Percentiles rank a stretch among this genome's conserved stretches.
Evolutionary conservation across 2,888 invertebrate genomes (phyloP).

Genomic region (Caenorhabditis imperialis): DNA sequence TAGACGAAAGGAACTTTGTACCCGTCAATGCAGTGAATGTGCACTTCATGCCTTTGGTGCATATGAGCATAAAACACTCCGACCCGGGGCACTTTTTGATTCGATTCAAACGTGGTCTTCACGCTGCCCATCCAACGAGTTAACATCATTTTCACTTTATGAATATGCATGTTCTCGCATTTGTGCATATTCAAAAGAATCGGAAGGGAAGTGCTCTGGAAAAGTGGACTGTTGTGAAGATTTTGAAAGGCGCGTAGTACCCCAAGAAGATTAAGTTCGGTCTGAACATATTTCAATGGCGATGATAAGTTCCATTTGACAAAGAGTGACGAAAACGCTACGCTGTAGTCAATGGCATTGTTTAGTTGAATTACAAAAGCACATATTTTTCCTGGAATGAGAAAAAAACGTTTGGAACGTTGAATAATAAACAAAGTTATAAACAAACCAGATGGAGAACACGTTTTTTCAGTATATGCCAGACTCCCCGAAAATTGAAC

Average conservation of each 20-base stretch:
- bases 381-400: conserved; percentile 66
- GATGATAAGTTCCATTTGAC: conserved; percentile 55
- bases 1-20: conserved; percentile 70
- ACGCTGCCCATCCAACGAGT: conserved; percentile 29
- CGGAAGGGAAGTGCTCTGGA: conserved; percentile 58
- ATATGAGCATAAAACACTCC: conserved; percentile 73
- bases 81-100: conserved; percentile 48
- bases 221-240: background rate
- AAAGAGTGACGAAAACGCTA: conserved; percentile 49
- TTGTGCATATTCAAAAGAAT: conserved; percentile 68
- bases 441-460: conserved; percentile 62
- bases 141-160: conserved; percentile 43
- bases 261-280: conserved; percentile 34
- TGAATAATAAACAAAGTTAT: conserved; percentile 2
- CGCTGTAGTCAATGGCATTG: conserved; percentile 75
- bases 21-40: conserved; percentile 66
- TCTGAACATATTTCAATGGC: conserved; percentile 50
- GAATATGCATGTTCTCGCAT: conserved; percentile 46
- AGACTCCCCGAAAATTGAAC: conserved; percentile 69
- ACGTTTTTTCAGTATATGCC: conserved; percentile 70
- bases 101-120: conserved; percentile 31
- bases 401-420: background rate
- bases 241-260: conserved; percentile 7
- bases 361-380: conserved; percentile 75
- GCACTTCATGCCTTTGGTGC: conserved; percentile 69